A percentile compares a stretch with the other conserved stretches of the same genome.
phyloP scores from a whole-genome alignment of 1,140 invertebrate species.

The Lutraria rhynchaena region DNA sequence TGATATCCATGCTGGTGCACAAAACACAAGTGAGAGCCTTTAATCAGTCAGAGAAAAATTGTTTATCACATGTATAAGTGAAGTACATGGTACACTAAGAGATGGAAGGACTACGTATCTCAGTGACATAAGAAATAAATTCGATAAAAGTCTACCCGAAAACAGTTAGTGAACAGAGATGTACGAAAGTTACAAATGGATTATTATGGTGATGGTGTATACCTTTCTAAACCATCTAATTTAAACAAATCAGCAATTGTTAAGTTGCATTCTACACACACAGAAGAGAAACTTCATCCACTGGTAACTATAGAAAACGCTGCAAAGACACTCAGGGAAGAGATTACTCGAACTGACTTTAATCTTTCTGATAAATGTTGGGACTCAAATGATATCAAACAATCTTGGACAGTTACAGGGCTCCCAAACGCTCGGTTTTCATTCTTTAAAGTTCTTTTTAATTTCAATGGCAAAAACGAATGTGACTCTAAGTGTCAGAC shows the following conservation, averaged over 20 bases:
- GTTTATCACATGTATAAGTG: too few species aligned
- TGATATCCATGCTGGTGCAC: neutral
- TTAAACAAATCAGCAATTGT: too few species aligned
- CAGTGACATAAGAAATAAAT: neutral
- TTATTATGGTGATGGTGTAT: too few species aligned
- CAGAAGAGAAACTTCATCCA: neutral
- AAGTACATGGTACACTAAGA: too few species aligned
- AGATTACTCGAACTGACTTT: neutral
- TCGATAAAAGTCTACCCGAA: neutral
- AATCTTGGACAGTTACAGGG: slow-evolving; percentile 1
- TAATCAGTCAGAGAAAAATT: too few species aligned
- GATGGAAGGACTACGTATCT: neutral
- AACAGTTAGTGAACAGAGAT: slow-evolving; percentile 13
- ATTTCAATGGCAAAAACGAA: slow-evolving; percentile 2
- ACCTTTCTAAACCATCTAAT: neutral
- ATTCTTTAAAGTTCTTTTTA: slow-evolving; percentile 16
- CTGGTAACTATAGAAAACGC: neutral
- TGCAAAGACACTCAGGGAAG: slow-evolving; percentile 1
- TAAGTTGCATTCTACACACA: neutral
- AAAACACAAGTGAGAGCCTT: neutral
- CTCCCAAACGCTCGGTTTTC: neutral
- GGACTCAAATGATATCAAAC: slow-evolving; percentile 24
- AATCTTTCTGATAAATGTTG: too few species aligned
- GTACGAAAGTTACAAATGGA: too few species aligned
- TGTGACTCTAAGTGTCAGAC: too few species aligned